Percentiles rank a stretch among this genome's conserved stretches.
Conservation (phyloP, 2,888 invertebrate species). For the Polydrusus tereticollis region DNA sequence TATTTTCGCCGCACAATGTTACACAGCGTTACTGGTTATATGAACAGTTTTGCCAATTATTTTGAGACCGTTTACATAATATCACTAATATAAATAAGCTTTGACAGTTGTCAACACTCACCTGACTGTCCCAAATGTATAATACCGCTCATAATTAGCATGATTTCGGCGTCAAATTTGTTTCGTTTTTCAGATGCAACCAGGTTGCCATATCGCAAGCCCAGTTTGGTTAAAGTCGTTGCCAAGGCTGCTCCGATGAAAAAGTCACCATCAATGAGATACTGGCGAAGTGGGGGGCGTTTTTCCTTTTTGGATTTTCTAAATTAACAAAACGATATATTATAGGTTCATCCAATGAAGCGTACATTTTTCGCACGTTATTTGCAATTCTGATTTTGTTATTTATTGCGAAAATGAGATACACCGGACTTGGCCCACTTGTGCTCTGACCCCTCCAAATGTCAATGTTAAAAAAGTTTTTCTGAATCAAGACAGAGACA, state of each 20-base stretch:
- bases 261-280: slow-evolving; percentile 94
- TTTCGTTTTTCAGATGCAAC: slow-evolving; percentile 67
- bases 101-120: slow-evolving; percentile 57
- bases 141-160: slow-evolving; percentile 90
- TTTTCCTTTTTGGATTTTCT: slow-evolving; percentile 75
- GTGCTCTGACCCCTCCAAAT: no score
- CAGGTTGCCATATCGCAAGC: slow-evolving; percentile 76
- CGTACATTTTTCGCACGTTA: no score
- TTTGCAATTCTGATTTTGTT: no score
- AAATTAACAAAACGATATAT: slow-evolving; percentile 15
- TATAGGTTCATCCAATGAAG: no score
- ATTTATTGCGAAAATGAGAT: no score
- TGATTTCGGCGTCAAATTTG: slow-evolving; percentile 81
- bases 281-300: slow-evolving; percentile 85
- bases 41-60: no score
- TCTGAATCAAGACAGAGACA: neutral
- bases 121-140: slow-evolving; percentile 88
- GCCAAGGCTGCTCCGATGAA: slow-evolving; percentile 95
- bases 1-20: no score
- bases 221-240: slow-evolving; percentile 91
- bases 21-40: no score
- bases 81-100: no score
- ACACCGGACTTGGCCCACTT: neutral
- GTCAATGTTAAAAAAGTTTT: no score
- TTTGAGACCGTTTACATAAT: no score